Conservation (phyloP, 2,888 invertebrate species). For the Acronicta leporina region DNA sequence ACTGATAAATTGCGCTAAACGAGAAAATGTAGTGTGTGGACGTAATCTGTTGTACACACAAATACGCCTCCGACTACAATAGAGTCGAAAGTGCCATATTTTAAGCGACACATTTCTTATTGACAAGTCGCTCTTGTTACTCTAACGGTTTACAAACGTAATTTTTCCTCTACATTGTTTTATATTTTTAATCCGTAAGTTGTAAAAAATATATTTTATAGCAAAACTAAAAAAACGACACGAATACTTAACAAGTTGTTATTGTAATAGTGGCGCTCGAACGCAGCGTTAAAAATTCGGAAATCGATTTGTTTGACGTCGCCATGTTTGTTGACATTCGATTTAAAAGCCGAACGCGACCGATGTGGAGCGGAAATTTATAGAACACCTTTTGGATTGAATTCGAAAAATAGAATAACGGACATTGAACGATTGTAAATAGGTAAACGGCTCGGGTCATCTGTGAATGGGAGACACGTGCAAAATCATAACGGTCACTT, state of each 20-base stretch:
- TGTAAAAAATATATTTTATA: constrained; percentile 55
- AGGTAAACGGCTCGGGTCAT: constrained; percentile 66
- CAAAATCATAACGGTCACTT: constrained; percentile 67
- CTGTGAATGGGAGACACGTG: constrained; percentile 69
- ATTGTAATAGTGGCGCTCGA: constrained; percentile 58
- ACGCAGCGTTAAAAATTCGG: constrained; percentile 73
- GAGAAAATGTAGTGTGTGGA: constrained; percentile 77
- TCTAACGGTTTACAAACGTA: constrained; percentile 69
- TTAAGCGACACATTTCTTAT: constrained; percentile 67
- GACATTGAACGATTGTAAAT: constrained; percentile 64
- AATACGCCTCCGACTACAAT: constrained; percentile 60
- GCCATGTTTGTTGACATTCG: constrained; percentile 82
- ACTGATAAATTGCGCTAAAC: constrained; percentile 85
- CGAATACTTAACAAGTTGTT: constrained; percentile 56
- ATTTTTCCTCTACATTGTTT: constrained; percentile 49
- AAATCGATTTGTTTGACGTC: constrained; percentile 77
- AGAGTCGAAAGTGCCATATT: constrained; percentile 67
- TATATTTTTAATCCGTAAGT: constrained; percentile 47
- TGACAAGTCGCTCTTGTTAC: constrained; percentile 58
- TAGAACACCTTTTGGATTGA: constrained; percentile 70
- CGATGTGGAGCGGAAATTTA: constrained; percentile 72
- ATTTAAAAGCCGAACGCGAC: constrained; percentile 67
- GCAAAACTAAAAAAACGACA: constrained; percentile 48
- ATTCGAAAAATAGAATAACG: constrained; percentile 72
- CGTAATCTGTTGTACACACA: constrained; percentile 71